Evolutionary conservation across 2,888 invertebrate species (phyloP).

Genomic region (Elaeidobius kamerunicus): DNA sequence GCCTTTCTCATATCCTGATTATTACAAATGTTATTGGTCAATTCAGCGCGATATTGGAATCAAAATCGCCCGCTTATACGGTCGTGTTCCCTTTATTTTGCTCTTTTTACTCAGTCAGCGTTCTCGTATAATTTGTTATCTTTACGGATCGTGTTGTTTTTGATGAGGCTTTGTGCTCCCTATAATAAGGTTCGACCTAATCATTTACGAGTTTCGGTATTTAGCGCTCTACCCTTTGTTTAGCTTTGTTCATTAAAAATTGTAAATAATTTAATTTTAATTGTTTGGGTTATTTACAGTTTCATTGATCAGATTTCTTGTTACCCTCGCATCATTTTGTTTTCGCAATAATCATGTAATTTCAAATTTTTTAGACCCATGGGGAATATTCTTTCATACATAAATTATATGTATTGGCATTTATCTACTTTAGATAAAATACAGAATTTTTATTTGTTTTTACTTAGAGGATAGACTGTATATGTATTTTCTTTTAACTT

Average conservation of each 20-base stretch:
- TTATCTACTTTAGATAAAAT: no score
- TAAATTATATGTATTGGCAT: no score
- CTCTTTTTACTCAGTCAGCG: constrained; percentile 15
- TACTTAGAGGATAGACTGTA: no score
- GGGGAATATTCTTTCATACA: no score
- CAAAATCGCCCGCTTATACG: constrained; percentile 19
- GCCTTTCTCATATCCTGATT: constrained; percentile 28
- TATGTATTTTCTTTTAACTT: no score
- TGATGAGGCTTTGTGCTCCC: constrained; percentile 5
- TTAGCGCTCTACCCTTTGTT: constrained; percentile 7
- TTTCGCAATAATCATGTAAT: no score
- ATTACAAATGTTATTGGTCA: constrained; percentile 29
- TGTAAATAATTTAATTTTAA: neutral
- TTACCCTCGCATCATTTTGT: no score
- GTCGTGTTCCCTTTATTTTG: constrained; percentile 15
- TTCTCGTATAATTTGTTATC: constrained; percentile 10
- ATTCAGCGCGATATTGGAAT: constrained; percentile 28
- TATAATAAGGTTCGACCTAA: constrained; percentile 4
- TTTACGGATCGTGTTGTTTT: constrained; percentile 7
- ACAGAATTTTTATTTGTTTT: no score
- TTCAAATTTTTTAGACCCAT: no score
- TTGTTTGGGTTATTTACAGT: no score
- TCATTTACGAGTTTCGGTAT: constrained; percentile 3
- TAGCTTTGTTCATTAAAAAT: neutral
- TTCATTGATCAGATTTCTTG: no score